Percentiles rank a stretch among this genome's conserved stretches.
phyloP scores from a whole-genome alignment of 2,888 invertebrate genomes.

The Agrypnus murinus region DNA sequence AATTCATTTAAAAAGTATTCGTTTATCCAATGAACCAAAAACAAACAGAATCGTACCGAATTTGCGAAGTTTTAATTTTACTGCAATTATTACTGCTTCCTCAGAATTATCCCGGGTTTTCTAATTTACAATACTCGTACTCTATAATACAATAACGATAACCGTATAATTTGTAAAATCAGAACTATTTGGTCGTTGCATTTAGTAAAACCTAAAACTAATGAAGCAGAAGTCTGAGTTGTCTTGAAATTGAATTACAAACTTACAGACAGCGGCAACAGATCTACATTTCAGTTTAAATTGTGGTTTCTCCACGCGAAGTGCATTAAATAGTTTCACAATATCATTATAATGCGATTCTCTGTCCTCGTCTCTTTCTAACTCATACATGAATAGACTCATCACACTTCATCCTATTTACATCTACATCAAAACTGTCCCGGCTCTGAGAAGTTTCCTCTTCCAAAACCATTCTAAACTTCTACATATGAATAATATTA shows the following conservation, averaged over 20 bases:
- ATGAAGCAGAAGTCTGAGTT: slow-evolving; percentile 43
- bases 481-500: slow-evolving; percentile 41
- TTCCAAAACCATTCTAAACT: slow-evolving; percentile 13
- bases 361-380: background rate
- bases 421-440: slow-evolving; percentile 15
- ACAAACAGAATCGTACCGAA: too few species aligned
- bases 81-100: too few species aligned
- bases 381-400: background rate
- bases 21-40: too few species aligned
- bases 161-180: background rate
- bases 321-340: slow-evolving; percentile 43
- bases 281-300: slow-evolving; percentile 46
- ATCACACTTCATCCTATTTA: slow-evolving; percentile 13
- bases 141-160: slow-evolving; percentile 1
- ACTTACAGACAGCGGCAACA: slow-evolving; percentile 41
- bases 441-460: background rate
- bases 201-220: slow-evolving; percentile 17
- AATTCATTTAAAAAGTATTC: too few species aligned
- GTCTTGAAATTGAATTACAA: slow-evolving; percentile 40
- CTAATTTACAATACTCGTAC: background rate
- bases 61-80: too few species aligned
- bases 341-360: slow-evolving; percentile 33
- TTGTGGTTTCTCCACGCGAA: slow-evolving; percentile 43
- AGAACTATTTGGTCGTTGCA: slow-evolving; percentile 7
- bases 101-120: background rate